Percentiles rank a stretch among this genome's conserved stretches.
These are phyloP conservation scores for Penaeus japonicus DNA, from an alignment of 1,140 invertebrate genomes.

Conservation along the genomic window DNA sequence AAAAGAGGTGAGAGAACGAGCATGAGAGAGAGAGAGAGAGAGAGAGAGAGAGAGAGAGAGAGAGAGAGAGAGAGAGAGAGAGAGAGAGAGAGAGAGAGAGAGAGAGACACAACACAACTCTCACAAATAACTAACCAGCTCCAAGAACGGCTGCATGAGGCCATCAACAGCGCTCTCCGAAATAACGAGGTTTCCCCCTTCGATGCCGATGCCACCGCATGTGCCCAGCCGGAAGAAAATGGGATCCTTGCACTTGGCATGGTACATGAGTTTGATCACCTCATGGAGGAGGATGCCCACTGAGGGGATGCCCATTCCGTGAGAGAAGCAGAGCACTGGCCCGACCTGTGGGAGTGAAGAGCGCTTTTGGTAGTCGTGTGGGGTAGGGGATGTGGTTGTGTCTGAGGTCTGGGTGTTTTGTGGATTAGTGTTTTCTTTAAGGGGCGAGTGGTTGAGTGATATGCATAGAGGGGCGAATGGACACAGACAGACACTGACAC, in stretches of 20 bases:
- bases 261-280: slow-evolving; percentile 91
- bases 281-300: slow-evolving; percentile 91
- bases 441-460: no score
- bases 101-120: neutral
- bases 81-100: no score
- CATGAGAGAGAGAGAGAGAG: no score
- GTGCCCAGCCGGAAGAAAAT: slow-evolving; percentile 93
- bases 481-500: no score
- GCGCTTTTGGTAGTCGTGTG: neutral
- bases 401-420: neutral
- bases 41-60: no score
- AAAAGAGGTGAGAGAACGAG: no score
- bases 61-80: no score
- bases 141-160: slow-evolving; percentile 74
- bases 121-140: slow-evolving; percentile 68
- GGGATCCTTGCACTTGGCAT: slow-evolving; percentile 86
- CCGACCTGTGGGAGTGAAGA: slow-evolving; percentile 37
- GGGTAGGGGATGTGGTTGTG: neutral
- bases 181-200: slow-evolving; percentile 87
- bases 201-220: slow-evolving; percentile 89
- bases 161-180: slow-evolving; percentile 87
- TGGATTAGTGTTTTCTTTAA: no score
- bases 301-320: slow-evolving; percentile 67
- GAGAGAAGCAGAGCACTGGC: slow-evolving; percentile 55
- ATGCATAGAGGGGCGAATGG: no score